Evolutionary conservation across 2,797 vertebrate species (phyloP), one percentile per base, ranked within the genome.

Genomic region (Agapornis canus): DNA sequence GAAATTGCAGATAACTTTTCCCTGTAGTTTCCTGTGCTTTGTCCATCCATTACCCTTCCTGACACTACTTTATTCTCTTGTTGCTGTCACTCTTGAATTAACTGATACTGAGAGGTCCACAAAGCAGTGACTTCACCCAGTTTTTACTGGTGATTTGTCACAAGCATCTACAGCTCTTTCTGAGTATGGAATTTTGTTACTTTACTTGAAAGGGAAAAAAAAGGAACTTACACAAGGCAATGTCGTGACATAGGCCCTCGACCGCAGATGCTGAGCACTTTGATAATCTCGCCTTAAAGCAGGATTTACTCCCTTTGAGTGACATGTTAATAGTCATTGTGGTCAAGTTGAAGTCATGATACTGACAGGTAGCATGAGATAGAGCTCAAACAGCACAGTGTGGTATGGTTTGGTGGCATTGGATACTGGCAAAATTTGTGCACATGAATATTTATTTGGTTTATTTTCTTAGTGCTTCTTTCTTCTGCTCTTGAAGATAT

Each of bases 401-500:
- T 10, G 20, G 7, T 14, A 72, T 75, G 63, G n/a, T 27, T 7
- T 29, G 51, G 3, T n/a, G 37, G 26, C 21, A 13, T 1, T 7
- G 13, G 48, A 12, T 5, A 7, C 0, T 9, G 51, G 39, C n/a
- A 61, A 32, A 43, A n/a, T 49, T 32, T 7, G 1, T 60, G 26
- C 3, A 4, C 5, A 0, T 4, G 10, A 68, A 64, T 57, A 7
- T 73, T 82, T 11, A 11, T 23, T 23, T 1, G 21, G 10, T 37
- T 83, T 49, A 21, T 72, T 75, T 86, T 43, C 82, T 78, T n/a
- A 5, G 22, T 11, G 25, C 32, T 81, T 68, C 77, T 65, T 40
- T 56, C 54, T 9, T 1, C 17, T 52, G 48, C 32, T 57, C 49
- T 57, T 81, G 61, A 82, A 82, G 56, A 29, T 23, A 51, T 71